Percentiles rank a stretch among this genome's conserved stretches.
phyloP scores from a whole-genome alignment of 1,140 invertebrate genomes.

The Plutomurus gul region DNA sequence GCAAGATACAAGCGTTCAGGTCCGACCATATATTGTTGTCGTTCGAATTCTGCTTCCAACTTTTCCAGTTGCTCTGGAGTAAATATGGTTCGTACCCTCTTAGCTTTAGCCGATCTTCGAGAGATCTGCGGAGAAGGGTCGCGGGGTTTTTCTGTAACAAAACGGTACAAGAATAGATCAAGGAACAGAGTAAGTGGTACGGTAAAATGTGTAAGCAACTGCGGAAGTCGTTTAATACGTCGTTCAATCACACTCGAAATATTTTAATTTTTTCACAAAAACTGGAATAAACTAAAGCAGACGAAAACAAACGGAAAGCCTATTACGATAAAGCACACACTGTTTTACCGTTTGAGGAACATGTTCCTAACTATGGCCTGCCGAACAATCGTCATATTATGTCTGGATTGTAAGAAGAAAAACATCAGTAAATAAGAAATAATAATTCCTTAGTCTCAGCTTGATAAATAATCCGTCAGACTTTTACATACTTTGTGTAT shows the following conservation, averaged over 20 bases:
- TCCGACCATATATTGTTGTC: conserved; percentile 95
- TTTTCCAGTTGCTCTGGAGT: conserved; percentile 89
- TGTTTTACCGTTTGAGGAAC: no score
- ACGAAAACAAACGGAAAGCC: no score
- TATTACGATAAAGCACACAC: no score
- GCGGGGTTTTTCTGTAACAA: background rate
- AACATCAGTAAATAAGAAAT: no score
- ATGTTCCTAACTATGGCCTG: no score
- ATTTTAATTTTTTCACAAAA: no score
- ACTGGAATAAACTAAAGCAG: no score
- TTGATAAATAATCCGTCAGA: no score
- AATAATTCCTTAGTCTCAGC: no score
- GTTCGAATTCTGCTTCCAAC: conserved; percentile 87
- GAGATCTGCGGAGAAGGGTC: background rate
- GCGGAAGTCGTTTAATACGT: background rate
- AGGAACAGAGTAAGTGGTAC: background rate
- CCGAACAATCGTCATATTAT: no score
- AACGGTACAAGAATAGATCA: background rate
- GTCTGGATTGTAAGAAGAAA: no score
- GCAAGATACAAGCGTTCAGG: conserved; percentile 88
- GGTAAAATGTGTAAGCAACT: background rate
- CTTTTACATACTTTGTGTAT: no score
- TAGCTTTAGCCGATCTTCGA: conserved; percentile 59
- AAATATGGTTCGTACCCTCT: conserved; percentile 91
- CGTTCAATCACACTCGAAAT: background rate